Evolutionary conservation across 2,888 invertebrate species (phyloP).

Genomic region (Sylvicola fuscatus): DNA sequence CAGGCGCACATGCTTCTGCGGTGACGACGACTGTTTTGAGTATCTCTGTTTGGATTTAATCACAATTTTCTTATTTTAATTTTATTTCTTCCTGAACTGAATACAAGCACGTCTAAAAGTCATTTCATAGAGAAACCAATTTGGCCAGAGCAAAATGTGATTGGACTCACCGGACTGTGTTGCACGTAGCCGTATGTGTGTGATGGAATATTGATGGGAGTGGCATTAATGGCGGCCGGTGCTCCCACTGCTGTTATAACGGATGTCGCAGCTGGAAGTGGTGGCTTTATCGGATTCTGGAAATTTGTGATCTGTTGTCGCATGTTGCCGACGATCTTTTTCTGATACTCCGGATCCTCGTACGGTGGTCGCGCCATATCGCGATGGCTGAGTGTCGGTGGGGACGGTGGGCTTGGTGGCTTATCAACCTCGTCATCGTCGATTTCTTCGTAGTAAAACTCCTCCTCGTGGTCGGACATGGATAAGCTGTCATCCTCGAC

Average conservation of each 20-base stretch:
- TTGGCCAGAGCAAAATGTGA: no score
- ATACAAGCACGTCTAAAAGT: not conserved
- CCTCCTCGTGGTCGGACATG: conserved; percentile 46
- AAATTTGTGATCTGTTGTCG: conserved; percentile 27
- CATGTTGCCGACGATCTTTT: conserved; percentile 51
- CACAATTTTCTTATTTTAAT: not conserved
- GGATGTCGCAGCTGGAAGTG: conserved; percentile 1
- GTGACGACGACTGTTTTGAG: conserved; percentile 19
- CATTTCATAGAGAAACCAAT: no score
- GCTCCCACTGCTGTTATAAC: conserved; percentile 12
- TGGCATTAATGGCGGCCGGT: conserved; percentile 3
- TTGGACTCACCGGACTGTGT: conserved; percentile 14
- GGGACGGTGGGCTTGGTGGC: conserved; percentile 51
- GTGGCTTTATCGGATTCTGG: conserved; percentile 3
- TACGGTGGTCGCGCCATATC: conserved; percentile 90
- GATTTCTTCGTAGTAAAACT: conserved; percentile 79
- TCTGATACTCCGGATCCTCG: conserved; percentile 84
- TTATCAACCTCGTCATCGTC: conserved; percentile 30
- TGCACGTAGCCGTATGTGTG: conserved; percentile 6
- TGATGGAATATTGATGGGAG: conserved; percentile 19
- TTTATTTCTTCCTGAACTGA: not conserved
- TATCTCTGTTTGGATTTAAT: conserved; percentile 11
- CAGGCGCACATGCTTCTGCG: conserved; percentile 50
- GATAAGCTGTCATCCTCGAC: conserved; percentile 14
- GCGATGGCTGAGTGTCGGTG: conserved; percentile 73